Conservation (phyloP, 2,113 vertebrate species). For the Hypocryptadius cinnamomeus region DNA sequence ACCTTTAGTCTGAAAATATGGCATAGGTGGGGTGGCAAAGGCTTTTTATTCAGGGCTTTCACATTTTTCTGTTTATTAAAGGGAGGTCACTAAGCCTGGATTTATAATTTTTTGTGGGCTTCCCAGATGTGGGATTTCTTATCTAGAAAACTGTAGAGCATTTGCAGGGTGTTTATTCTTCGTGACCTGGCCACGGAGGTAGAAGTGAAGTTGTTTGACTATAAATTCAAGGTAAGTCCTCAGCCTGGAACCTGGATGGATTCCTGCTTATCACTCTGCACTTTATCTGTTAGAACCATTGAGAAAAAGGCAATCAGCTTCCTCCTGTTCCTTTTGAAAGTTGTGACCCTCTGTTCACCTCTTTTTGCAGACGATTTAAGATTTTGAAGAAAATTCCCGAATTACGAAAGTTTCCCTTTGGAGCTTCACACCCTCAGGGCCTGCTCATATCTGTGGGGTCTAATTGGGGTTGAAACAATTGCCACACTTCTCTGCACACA, state of each 20-base stretch:
- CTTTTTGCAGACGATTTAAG: rapidly evolving
- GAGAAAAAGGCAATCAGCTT: background rate
- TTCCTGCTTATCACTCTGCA: background rate
- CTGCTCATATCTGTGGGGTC: background rate
- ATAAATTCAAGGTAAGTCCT: background rate
- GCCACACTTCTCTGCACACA: background rate
- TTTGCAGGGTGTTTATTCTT: background rate
- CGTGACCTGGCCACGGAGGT: background rate
- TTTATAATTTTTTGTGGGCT: rapidly evolving
- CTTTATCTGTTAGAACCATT: background rate
- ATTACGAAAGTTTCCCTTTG: background rate
- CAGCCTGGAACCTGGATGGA: background rate
- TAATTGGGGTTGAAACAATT: background rate
- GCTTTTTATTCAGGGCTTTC: background rate
- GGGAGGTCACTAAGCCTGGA: background rate
- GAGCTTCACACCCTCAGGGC: background rate
- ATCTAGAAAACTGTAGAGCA: background rate
- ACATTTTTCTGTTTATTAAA: background rate
- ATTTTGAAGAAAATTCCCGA: background rate
- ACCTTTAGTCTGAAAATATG: background rate
- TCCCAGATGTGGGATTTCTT: background rate
- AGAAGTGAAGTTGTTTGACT: background rate
- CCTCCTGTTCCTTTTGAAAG: background rate
- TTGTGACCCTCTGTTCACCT: background rate
- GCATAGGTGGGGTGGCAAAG: background rate